A percentile compares a stretch with the other conserved stretches of the same genome.
Conservation (phyloP, 2,113 vertebrate species). For the Chlorodrepanis virens region DNA sequence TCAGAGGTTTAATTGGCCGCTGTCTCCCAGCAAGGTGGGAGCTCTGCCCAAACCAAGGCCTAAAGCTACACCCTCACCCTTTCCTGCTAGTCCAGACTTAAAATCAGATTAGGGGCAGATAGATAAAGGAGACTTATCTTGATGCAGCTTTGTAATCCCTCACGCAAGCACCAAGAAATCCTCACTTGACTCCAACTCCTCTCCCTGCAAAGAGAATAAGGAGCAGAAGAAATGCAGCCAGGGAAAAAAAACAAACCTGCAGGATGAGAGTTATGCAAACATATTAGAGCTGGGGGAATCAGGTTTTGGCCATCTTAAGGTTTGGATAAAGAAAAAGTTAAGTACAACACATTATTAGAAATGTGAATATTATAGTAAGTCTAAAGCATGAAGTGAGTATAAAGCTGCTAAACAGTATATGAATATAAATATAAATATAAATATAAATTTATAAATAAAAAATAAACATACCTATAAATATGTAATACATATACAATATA, state of each 20-base stretch:
- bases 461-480: background rate
- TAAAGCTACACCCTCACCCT: background rate
- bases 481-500: background rate
- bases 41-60: background rate
- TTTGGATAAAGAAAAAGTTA: background rate
- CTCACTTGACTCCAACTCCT: background rate
- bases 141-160: background rate
- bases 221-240: background rate
- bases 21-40: background rate
- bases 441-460: background rate
- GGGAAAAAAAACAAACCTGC: background rate
- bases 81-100: background rate
- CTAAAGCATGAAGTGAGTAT: background rate
- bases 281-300: background rate
- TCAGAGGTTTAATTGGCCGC: fast-evolving
- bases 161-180: background rate
- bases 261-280: background rate
- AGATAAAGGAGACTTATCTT: background rate
- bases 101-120: background rate
- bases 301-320: background rate
- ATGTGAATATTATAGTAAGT: background rate
- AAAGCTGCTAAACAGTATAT: background rate
- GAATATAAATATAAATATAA: background rate
- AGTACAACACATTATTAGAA: background rate
- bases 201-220: background rate